These are phyloP conservation scores for Mus musculus DNA, from an alignment of 2,113 vertebrate species.

Conservation along the genomic window GRCm39 chr2:155241001-155241500, in stretches of 20 bases:
- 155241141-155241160: neutral
- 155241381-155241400: constrained; percentile 58
- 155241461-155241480: constrained; percentile 35
- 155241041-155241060: constrained; percentile 34
- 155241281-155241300: constrained; percentile 21
- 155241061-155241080: constrained; percentile 39
- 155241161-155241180: constrained; percentile 45
- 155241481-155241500: constrained; percentile 40
- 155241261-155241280: neutral
- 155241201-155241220: neutral
- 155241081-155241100: constrained; percentile 53
- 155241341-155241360: constrained; percentile 46
- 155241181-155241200: constrained; percentile 5
- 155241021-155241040: constrained; percentile 49
- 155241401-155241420: constrained; percentile 41
- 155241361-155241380: constrained; percentile 12
- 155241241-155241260: neutral
- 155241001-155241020: neutral
- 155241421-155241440: constrained; percentile 8
- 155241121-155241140: constrained; percentile 58
- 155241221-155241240: constrained; percentile 19
- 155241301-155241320: neutral
- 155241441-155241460: constrained; percentile 8
- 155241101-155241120: constrained; percentile 33
- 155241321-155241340: neutral